These are phyloP conservation scores for Peucedramus taeniatus DNA, from an alignment of 2,113 vertebrate genomes.

Conservation along the genomic window DNA sequence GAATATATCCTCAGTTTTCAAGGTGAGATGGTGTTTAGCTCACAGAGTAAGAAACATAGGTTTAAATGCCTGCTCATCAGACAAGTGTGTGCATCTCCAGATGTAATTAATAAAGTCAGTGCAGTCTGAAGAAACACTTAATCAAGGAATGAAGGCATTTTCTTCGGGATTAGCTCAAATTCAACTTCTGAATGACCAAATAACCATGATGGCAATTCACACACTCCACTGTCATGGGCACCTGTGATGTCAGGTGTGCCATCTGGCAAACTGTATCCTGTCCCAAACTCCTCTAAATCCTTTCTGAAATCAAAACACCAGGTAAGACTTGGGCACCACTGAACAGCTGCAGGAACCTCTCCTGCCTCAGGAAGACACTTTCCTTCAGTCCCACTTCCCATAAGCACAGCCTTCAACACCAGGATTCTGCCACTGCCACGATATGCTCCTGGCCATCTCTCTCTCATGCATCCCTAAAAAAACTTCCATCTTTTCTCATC, in stretches of 20 bases:
- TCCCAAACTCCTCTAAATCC: background rate
- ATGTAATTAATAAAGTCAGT: background rate
- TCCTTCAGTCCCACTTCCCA: fast-evolving
- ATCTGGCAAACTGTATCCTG: background rate
- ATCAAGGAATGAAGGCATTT: background rate
- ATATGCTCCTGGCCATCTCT: background rate
- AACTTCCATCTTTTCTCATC: background rate
- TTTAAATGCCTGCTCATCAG: background rate
- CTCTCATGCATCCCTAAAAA: background rate
- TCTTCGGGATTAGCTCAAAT: background rate
- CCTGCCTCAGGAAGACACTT: background rate
- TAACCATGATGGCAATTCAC: background rate
- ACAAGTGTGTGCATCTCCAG: background rate
- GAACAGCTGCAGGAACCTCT: background rate
- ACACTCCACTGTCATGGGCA: background rate
- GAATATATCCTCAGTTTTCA: background rate
- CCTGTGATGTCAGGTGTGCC: background rate
- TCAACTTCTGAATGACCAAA: background rate
- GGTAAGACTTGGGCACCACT: background rate
- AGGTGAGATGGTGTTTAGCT: background rate
- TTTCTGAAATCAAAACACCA: background rate
- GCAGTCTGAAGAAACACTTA: background rate
- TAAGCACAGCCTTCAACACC: background rate
- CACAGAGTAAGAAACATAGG: background rate
- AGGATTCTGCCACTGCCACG: background rate